Conservation (phyloP, 2,797 vertebrate species). For the Chelonia mydas region DNA sequence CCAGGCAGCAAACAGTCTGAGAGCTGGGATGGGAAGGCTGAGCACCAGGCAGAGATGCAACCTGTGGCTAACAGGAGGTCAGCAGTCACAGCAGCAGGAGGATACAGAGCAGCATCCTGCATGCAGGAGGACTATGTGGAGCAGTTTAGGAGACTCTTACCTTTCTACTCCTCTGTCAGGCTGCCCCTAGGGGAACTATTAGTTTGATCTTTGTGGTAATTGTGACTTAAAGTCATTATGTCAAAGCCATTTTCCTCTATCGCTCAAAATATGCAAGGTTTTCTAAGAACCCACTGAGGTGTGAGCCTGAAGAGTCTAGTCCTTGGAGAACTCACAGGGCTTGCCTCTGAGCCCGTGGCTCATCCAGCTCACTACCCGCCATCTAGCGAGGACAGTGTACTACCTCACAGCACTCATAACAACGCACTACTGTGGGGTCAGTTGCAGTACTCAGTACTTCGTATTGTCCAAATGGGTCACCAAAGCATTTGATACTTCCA, state of each 20-base stretch:
- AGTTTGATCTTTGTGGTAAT: neutral
- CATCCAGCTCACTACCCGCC: neutral
- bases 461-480: neutral
- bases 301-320: neutral
- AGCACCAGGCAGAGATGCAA: neutral
- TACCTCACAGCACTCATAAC: neutral
- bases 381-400: neutral
- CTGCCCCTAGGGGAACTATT: neutral
- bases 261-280: neutral
- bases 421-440: neutral
- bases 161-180: neutral
- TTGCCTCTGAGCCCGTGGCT: neutral
- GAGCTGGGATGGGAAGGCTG: neutral
- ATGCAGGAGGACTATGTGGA: neutral
- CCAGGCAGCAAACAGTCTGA: neutral
- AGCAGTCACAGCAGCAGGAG: neutral
- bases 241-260: neutral
- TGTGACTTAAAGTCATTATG: neutral
- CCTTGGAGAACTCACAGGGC: neutral
- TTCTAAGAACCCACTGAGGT: neutral
- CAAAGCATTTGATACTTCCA: neutral
- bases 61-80: neutral
- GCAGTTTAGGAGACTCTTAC: neutral
- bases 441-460: neutral
- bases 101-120: neutral